phyloP scores from a whole-genome alignment of 1,140 invertebrate genomes.

The Akabosia matsudoensis region DNA sequence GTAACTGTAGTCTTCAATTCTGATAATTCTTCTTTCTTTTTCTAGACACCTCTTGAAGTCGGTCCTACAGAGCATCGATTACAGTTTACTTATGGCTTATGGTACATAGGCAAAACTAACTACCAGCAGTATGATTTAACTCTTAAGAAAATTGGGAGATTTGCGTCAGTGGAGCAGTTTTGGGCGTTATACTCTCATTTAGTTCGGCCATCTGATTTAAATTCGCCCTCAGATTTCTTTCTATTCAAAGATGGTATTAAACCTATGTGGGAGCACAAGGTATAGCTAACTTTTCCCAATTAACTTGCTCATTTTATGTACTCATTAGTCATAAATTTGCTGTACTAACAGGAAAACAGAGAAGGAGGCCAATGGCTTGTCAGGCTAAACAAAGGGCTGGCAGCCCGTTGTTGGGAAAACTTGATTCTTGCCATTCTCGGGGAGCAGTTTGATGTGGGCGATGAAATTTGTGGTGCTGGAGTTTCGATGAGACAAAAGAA shows the following conservation, averaged over 20 bases:
- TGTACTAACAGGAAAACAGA: constrained; percentile 40
- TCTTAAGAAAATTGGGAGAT: constrained; percentile 75
- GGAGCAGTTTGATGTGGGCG: constrained; percentile 98
- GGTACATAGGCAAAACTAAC: constrained; percentile 48
- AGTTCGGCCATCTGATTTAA: constrained; percentile 79
- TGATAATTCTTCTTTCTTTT: not conserved
- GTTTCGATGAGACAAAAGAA: constrained; percentile 94
- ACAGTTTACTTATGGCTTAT: constrained; percentile 42
- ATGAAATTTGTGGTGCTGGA: constrained; percentile 97
- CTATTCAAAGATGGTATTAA: constrained; percentile 97
- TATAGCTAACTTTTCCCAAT: constrained; percentile 49
- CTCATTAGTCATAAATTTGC: not conserved
- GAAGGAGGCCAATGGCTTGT: constrained; percentile 46
- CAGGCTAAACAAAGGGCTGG: constrained; percentile 76
- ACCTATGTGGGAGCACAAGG: constrained; percentile 88
- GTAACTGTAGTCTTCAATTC: not conserved
- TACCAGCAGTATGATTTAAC: constrained; percentile 53
- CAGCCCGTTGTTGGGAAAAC: constrained; percentile 97
- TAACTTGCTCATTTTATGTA: too few species aligned
- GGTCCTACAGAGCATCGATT: constrained; percentile 31
- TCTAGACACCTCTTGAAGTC: constrained; percentile 43
- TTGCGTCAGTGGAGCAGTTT: constrained; percentile 92
- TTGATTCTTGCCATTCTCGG: constrained; percentile 94
- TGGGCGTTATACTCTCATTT: constrained; percentile 93
- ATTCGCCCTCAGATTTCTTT: constrained; percentile 89